A percentile compares a stretch with the other conserved stretches of the same genome.
Evolutionary conservation across 2,113 vertebrate species (phyloP).

Genomic region (Heteronetta atricapilla): DNA sequence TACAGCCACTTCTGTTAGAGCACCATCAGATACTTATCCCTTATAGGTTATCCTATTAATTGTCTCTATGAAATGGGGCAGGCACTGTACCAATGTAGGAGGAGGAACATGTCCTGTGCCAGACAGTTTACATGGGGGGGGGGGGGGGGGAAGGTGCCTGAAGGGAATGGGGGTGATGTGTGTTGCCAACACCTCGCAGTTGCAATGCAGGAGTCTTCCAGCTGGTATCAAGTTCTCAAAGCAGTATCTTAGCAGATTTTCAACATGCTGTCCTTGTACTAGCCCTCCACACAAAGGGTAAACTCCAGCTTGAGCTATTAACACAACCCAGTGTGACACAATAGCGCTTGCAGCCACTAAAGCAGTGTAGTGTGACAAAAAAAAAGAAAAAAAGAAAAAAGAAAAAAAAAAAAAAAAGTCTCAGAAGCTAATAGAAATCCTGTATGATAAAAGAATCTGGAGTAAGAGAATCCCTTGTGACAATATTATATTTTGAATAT

Average conservation of each 20-base stretch:
- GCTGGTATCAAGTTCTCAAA: not conserved
- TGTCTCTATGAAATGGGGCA: not conserved
- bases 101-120: not conserved
- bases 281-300: not conserved
- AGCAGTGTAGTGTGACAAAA: conserved; percentile 18
- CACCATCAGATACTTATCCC: not conserved
- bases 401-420: not conserved
- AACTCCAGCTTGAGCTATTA: not conserved
- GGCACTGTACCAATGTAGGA: not conserved
- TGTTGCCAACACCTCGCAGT: not conserved
- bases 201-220: not conserved
- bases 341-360: not conserved
- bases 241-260: not conserved
- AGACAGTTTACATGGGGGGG: accelerated
- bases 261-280: not conserved
- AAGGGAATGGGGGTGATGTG: not conserved
- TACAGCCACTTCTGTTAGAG: not conserved
- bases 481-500: conserved; percentile 61
- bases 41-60: not conserved
- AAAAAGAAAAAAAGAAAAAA: not conserved
- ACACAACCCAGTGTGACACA: not conserved
- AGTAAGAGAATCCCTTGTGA: conserved; percentile 49
- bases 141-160: too few relatives aligned
- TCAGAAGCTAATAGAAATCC: conserved; percentile 16
- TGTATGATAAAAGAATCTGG: not conserved